A percentile compares a stretch with the other conserved stretches of the same genome.
phyloP scores from a whole-genome alignment of 2,888 invertebrate species.

The Lithophane semibrunnea region DNA sequence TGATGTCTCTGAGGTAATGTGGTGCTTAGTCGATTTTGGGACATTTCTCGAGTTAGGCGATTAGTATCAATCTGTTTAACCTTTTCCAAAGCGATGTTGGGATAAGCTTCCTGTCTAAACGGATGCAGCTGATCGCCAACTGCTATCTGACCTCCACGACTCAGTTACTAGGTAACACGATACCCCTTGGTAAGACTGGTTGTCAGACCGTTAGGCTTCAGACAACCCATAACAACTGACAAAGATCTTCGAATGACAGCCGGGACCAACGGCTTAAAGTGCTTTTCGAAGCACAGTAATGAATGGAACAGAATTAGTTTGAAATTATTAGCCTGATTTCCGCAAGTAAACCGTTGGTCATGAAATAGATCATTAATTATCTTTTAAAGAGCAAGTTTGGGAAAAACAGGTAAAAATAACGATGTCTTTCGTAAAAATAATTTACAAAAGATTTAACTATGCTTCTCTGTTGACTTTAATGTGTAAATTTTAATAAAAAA shows the following conservation, averaged over 20 bases:
- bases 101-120: background rate
- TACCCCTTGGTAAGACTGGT: background rate
- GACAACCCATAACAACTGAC: background rate
- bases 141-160: background rate
- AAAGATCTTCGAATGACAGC: background rate
- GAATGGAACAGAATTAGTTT: background rate
- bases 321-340: background rate
- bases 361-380: background rate
- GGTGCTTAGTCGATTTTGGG: conserved; percentile 18
- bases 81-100: background rate
- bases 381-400: background rate
- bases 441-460: background rate
- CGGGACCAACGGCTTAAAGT: background rate
- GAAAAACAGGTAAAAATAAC: background rate
- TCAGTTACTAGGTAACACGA: background rate
- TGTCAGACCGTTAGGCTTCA: background rate
- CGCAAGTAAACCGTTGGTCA: background rate
- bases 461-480: background rate
- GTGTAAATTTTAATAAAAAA: too few relatives aligned
- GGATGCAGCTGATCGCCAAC: background rate
- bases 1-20: conserved; percentile 31
- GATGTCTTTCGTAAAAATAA: background rate
- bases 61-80: background rate
- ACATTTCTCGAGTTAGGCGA: background rate
- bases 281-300: background rate